A percentile compares a stretch with the other conserved stretches of the same genome.
Conservation (phyloP, 1,140 invertebrate genomes). For the Ganaspis sp. region DNA sequence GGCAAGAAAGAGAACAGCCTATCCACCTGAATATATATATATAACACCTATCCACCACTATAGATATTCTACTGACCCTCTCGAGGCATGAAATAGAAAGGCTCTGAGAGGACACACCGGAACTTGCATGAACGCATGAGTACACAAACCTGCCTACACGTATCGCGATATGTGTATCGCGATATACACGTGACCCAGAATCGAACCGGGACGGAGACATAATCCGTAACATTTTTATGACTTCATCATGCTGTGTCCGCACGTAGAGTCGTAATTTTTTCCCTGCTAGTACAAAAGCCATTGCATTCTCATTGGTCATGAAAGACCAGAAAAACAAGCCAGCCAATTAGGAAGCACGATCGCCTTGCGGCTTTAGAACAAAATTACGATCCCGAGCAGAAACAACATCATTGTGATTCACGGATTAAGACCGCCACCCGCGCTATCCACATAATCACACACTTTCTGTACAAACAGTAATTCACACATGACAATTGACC, state of each 20-base stretch:
- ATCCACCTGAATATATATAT: background rate
- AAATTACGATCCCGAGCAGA: too few species aligned
- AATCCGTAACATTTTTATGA: conserved; percentile 49
- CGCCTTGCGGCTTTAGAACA: too few species aligned
- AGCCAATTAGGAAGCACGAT: too few species aligned
- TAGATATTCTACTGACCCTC: conserved; percentile 24
- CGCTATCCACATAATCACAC: background rate
- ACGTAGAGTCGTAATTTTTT: too few species aligned
- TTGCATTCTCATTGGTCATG: too few species aligned
- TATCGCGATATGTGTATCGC: conserved; percentile 29
- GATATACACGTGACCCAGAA: conserved; percentile 53
- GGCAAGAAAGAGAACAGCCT: too few species aligned
- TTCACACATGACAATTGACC: background rate
- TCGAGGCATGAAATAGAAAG: conserved; percentile 51
- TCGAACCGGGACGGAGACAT: conserved; percentile 43
- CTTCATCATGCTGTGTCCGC: conserved; percentile 40
- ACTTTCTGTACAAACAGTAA: background rate
- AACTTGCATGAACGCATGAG: conserved; percentile 29
- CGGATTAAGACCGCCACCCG: background rate
- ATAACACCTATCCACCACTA: too few species aligned
- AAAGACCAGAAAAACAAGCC: too few species aligned
- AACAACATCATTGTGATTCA: background rate
- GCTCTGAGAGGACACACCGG: conserved; percentile 39
- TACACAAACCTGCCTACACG: conserved; percentile 25
- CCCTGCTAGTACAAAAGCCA: too few species aligned